Evolutionary conservation across 2,797 vertebrate species (phyloP).

Genomic region (Pangasius larnaudii): DNA sequence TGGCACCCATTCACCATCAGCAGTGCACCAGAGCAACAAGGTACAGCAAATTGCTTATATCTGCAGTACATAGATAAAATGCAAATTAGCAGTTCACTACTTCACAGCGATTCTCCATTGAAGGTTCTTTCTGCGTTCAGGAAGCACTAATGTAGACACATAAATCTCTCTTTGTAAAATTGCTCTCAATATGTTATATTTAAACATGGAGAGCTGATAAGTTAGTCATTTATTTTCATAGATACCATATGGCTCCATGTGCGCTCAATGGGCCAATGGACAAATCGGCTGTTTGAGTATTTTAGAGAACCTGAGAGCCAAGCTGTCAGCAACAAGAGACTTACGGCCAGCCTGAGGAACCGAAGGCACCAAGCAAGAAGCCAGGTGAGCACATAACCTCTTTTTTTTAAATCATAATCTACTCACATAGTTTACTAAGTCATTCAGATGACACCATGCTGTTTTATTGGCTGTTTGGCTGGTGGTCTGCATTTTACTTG

Average conservation of each 20-base stretch:
- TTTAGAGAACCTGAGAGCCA: conserved; percentile 70
- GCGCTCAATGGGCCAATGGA: conserved; percentile 89
- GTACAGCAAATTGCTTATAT: conserved; percentile 61
- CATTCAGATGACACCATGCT: neutral
- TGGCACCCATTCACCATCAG: conserved; percentile 96
- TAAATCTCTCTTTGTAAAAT: neutral
- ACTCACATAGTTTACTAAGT: neutral
- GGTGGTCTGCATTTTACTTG: neutral
- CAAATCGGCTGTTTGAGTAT: conserved; percentile 82
- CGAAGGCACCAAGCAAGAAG: conserved; percentile 42
- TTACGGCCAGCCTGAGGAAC: conserved; percentile 70
- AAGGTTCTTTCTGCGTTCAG: neutral
- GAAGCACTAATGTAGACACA: neutral
- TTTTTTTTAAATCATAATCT: neutral
- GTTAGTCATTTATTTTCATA: conserved; percentile 61
- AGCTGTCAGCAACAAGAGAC: conserved; percentile 50
- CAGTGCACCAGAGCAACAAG: conserved; percentile 89
- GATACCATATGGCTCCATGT: conserved; percentile 88
- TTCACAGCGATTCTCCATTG: neutral
- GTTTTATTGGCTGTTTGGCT: neutral
- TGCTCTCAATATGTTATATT: neutral
- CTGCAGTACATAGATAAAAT: neutral
- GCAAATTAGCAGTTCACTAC: neutral
- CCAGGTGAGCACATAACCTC: conserved; percentile 65
- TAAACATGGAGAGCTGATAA: neutral